A percentile compares a stretch with the other conserved stretches of the same genome.
phyloP scores from a whole-genome alignment of 2,797 vertebrate genomes.

The Borostomias antarcticus region DNA sequence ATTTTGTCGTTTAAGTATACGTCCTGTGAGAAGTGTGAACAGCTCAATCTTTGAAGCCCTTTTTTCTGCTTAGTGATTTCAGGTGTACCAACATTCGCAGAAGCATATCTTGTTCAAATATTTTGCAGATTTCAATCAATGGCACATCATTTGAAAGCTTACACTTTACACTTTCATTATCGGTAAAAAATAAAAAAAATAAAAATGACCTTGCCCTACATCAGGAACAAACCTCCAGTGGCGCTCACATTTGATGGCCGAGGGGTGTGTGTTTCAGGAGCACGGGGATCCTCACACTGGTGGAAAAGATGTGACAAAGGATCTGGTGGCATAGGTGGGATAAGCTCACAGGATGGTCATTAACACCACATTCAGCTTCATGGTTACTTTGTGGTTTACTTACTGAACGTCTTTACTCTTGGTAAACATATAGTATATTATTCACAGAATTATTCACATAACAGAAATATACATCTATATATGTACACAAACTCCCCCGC shows the following conservation, averaged over 20 bases:
- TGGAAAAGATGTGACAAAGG: constrained; percentile 38
- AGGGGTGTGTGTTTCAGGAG: constrained; percentile 31
- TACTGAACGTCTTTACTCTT: constrained; percentile 70
- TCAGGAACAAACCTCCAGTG: too few relatives aligned
- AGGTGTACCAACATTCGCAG: too few relatives aligned
- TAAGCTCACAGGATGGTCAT: constrained; percentile 66
- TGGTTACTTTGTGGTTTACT: constrained; percentile 68
- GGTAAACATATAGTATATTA: constrained; percentile 77
- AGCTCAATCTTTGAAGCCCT: too few relatives aligned
- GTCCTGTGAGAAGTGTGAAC: too few relatives aligned
- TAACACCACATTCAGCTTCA: constrained; percentile 78
- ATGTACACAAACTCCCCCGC: constrained; percentile 63
- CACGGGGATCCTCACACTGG: constrained; percentile 39
- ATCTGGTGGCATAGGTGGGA: constrained; percentile 42
- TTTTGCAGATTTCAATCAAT: too few relatives aligned
- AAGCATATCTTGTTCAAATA: too few relatives aligned
- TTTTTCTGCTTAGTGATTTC: too few relatives aligned
- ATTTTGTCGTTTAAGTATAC: too few relatives aligned
- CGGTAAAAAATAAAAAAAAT: too few relatives aligned
- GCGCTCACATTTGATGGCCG: constrained; percentile 40
- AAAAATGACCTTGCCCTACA: too few relatives aligned
- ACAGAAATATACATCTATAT: constrained; percentile 82
- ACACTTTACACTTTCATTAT: too few relatives aligned
- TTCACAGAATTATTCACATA: constrained; percentile 66
- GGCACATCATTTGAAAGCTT: too few relatives aligned